A percentile compares a stretch with the other conserved stretches of the same genome.
These are phyloP conservation scores for Siphonodentalium dalli DNA, from an alignment of 2,888 invertebrate genomes.

Conservation along the genomic window DNA sequence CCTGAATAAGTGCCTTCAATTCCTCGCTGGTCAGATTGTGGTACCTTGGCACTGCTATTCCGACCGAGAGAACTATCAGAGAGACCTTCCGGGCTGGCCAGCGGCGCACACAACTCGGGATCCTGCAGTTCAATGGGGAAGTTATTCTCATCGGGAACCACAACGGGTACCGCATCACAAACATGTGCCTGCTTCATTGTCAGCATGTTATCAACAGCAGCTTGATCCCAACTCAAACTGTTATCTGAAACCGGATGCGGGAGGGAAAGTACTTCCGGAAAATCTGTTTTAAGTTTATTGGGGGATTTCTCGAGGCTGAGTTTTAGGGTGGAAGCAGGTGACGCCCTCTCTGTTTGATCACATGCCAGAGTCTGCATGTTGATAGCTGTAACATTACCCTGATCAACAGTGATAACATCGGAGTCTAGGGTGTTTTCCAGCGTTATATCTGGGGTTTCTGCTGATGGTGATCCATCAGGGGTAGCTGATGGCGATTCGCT, in stretches of 20 bases:
- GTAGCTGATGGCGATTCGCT: slow-evolving; percentile 26
- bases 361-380: slow-evolving; percentile 4
- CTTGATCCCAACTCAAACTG: slow-evolving; percentile 67
- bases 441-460: no score
- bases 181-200: slow-evolving; percentile 27
- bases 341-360: slow-evolving; percentile 1
- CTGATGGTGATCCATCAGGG: background rate
- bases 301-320: slow-evolving; percentile 6
- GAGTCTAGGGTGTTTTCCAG: background rate
- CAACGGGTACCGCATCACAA: no score
- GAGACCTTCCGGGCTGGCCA: slow-evolving; percentile 83
- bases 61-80: slow-evolving; percentile 75
- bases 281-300: no score
- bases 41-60: slow-evolving; percentile 21
- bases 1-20: no score
- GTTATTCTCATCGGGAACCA: slow-evolving; percentile 26
- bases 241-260: background rate
- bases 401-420: background rate
- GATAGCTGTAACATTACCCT: slow-evolving; percentile 1
- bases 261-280: no score
- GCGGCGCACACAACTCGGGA: slow-evolving; percentile 70
- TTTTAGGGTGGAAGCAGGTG: no score
- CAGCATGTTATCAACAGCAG: slow-evolving; percentile 46
- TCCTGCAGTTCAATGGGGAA: slow-evolving; percentile 34
- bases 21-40: no score